Evolutionary conservation across 2,113 vertebrate species (phyloP).

Genomic region (Egretta garzetta): DNA sequence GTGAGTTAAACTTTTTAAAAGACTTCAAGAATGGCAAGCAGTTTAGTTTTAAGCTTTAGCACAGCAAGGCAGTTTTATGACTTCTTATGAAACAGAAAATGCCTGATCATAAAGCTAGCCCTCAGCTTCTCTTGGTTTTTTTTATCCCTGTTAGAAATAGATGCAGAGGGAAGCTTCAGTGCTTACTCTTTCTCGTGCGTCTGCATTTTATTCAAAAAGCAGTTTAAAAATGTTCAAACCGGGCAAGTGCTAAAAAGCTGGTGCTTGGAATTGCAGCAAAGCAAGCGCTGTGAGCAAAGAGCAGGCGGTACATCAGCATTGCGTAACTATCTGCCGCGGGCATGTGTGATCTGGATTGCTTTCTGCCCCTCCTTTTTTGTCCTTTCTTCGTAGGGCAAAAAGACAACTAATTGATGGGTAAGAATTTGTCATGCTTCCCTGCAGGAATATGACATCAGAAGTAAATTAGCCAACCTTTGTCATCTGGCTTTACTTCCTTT

Average conservation of each 20-base stretch:
- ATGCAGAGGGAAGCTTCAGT: too few species aligned
- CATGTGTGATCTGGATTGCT: not conserved
- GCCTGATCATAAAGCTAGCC: not conserved
- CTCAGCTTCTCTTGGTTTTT: not conserved
- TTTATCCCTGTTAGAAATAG: not conserved
- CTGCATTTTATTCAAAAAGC: not conserved
- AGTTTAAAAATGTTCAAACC: not conserved
- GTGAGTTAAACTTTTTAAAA: not conserved
- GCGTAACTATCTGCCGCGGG: not conserved
- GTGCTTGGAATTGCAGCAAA: not conserved
- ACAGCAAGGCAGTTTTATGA: not conserved
- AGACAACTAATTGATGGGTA: constrained; percentile 35
- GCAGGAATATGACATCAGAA: constrained; percentile 24
- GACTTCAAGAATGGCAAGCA: not conserved
- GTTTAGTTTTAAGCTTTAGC: not conserved
- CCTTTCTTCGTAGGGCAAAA: not conserved
- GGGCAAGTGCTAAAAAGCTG: not conserved
- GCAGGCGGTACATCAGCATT: constrained; percentile 5
- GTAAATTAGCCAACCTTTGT: not conserved
- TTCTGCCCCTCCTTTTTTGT: not conserved
- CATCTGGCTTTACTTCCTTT: not conserved
- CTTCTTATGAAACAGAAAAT: not conserved
- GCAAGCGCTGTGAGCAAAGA: not conserved
- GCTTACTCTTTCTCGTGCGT: not conserved
- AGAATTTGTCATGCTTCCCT: constrained; percentile 24